Percentiles rank a stretch among this genome's conserved stretches.
Evolutionary conservation across 1,140 invertebrate species (phyloP).

Genomic region (Drosophila sulfurigaster): DNA sequence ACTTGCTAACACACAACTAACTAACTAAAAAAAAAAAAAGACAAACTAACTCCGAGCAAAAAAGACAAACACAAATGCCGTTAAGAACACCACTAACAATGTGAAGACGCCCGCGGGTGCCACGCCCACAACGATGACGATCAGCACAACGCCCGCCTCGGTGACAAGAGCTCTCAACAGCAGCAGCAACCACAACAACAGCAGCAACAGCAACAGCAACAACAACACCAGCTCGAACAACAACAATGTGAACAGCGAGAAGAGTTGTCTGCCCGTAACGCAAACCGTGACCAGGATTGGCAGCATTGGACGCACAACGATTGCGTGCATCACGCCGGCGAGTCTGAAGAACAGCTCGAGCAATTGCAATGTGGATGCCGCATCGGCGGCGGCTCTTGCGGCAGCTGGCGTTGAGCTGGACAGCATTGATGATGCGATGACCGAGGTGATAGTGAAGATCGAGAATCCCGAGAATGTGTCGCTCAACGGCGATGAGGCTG

Average conservation of each 20-base stretch:
- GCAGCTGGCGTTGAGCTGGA: slow-evolving; percentile 79
- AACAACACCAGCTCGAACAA: slow-evolving; percentile 25
- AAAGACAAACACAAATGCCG: slow-evolving; percentile 60
- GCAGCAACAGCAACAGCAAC: slow-evolving; percentile 29
- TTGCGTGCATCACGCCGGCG: slow-evolving; percentile 74
- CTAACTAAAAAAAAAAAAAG: slow-evolving; percentile 40
- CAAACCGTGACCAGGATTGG: slow-evolving; percentile 78
- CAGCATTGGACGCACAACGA: slow-evolving; percentile 80
- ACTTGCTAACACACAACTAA: slow-evolving; percentile 57
- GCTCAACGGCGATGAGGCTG: slow-evolving; percentile 72
- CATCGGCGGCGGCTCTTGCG: slow-evolving; percentile 73
- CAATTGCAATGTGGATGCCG: slow-evolving; percentile 77
- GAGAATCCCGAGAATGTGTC: slow-evolving; percentile 75
- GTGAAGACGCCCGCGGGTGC: slow-evolving; percentile 24
- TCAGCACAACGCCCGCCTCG: slow-evolving; percentile 24
- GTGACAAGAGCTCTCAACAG: slow-evolving; percentile 46
- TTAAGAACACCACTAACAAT: slow-evolving; percentile 75
- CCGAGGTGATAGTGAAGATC: slow-evolving; percentile 82
- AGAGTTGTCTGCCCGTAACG: slow-evolving; percentile 34
- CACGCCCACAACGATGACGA: slow-evolving; percentile 36
- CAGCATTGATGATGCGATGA: slow-evolving; percentile 77
- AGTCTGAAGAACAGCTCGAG: slow-evolving; percentile 59
- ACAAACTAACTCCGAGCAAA: slow-evolving; percentile 75
- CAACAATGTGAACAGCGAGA: slow-evolving; percentile 19
- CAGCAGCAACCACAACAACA: slow-evolving; percentile 51